Evolutionary conservation across 1,140 invertebrate genomes (phyloP), one percentile per base, ranked within the genome.

Genomic region (Drosophila nigrodunni): DNA sequence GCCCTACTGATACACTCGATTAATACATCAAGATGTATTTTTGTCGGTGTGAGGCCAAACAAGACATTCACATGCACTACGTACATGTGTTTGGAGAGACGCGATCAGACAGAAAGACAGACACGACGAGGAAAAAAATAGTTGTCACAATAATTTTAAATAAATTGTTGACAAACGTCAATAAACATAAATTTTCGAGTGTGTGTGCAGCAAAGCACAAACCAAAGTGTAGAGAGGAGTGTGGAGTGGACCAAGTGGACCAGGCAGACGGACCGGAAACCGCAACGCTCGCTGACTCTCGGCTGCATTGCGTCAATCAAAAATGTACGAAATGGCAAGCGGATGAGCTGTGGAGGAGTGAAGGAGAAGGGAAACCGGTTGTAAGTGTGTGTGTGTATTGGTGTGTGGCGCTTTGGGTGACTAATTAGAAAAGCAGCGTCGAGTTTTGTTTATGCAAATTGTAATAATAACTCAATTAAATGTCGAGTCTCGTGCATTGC

Each of bases 101-200:
- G 35, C 41, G 44, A 52, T 10, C 34, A 52, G 30, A 5, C 52
- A 67, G 58, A 62, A 60, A 67, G 52, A 41, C 34, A 69, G 30
- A 10, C 34, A 59, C n/a, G 59, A 18, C 18, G 18, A 59, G 7
- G 11, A 37, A 18, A 46, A 61, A 76, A 71, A 82, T 57, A 65
- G 83, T 85, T 88, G 83, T 88, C 83, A 88, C 80, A 89, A 89
- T 88, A 88, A 88, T 89, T 88, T 88, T 88, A 88, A 88, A 88
- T 88, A 88, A 88, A 88, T 88, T 88, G 83, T 88, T 88, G 83
- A 88, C 83, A 88, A 80, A 88, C 83, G 83, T 81, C 83, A 88
- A 88, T 88, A 89, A 88, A 88, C 85, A 88, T 88, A 88, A 88
- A 89, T 88, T 89, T 88, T 88, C 62, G 18, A 21, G 80, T 88